Base-by-base conservation (phyloP, 2,888 invertebrate genomes). In the Caenorhabditis sp. region DNA sequence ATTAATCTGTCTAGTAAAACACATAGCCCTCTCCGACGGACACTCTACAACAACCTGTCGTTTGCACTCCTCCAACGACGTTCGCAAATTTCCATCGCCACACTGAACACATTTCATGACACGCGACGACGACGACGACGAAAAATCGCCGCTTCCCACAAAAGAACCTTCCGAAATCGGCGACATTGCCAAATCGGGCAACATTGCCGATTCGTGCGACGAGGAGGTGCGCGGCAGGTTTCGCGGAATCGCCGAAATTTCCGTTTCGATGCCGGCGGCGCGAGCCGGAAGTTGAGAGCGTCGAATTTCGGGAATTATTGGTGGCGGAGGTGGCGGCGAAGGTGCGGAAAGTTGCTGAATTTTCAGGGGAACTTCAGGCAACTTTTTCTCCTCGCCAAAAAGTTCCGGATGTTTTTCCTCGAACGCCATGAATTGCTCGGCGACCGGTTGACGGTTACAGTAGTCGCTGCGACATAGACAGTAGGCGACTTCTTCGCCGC, bases 381-480 rank as follows among this genome's bases (percentile, higher is more conserved):
- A 31, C 31, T 31, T 31, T 17, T 43, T n/a, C n/a, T n/a, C n/a
- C 8, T 79, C 79, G 8, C 78, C 79, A 55, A 83, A 83, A 0
- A 83, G 65, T 54, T 83, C 83, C 0, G 83, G 83, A 62, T 83
- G 83, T 51, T 80, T 80, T 76, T 78, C 76, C 64, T 84, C 84
- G 54, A 84, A 84, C 10, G 71, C 77, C 71, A 79, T 81, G 53
- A 85, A 84, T 69, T 85, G 85, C 51, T 83, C 83, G 21, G 81
- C 83, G 50, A 85, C 78, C 8, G 85, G 76, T 14, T 73, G 70
- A 21, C 65, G 57, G 66, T 85, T 85, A 69, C 85, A 85, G 17
- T 77, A 37, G 17, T 72, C 51, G 0, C 50, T 53, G 43, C 79
- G 64, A 61, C 83, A 83, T 5, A 83, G 71, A 65, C 85, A 85